Base-by-base conservation (phyloP, 2,888 invertebrate species). In the Argyresthia goedartella region DNA sequence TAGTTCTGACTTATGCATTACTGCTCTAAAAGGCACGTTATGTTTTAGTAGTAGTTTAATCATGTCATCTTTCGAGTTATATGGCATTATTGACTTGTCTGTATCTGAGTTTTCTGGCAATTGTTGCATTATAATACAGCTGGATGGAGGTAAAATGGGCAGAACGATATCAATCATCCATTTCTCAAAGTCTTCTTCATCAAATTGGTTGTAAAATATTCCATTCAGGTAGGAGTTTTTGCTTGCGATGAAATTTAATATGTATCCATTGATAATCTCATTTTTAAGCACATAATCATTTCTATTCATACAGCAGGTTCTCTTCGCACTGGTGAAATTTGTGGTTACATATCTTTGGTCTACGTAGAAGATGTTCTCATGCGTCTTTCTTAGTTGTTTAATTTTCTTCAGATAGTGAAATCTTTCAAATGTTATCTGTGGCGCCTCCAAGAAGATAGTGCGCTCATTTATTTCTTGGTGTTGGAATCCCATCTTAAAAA, bases 121-220 rank as follows among this genome's bases (percentile, higher is more conserved):
- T 4, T 25, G 65, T 36, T 71, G 65, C 55, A 79, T 63, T 15
- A 79, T 57, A 50, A 79, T 59, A n/a, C 68, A 55, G 55, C 70
- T 68, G 10, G 60, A 58, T 8, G 57, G 56, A 51, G 56, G 54
- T 14, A 79, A 55, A 7, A 42, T 35, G 16, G 60, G 56, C 9
- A 74, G 39, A 13, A 77, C 56, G 33, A 71, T 59, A 52, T 71
- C 65, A 52, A 57, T 56, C n/a, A 78, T 47, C 79, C 76, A 79
- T 54, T 70, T 76, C n/a, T 54, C 60, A 41, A 70, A 73, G 47
- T 63, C 58, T 25, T 63, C 57, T 57, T 57, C 57, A 14, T 59
- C 58, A 8, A 62, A 55, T 50, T 63, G 54, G 52, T 61, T 66
- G 49, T 60, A 60, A 53, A 67, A 73, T 53, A 78, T 56, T 41